Conservation (phyloP, 2,888 invertebrate species). For the Oeneis ivallda region DNA sequence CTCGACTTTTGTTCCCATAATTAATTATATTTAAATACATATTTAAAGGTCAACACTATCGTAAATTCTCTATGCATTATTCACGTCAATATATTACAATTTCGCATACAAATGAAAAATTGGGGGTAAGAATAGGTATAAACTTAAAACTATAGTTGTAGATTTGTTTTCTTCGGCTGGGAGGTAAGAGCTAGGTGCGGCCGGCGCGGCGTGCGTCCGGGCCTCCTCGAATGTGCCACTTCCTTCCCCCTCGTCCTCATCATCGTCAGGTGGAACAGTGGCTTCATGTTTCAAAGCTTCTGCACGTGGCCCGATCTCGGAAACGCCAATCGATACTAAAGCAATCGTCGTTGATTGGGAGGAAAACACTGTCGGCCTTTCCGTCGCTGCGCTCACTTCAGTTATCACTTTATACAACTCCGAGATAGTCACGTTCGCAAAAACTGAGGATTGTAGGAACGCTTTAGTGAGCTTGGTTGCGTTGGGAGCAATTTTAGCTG, state of each 20-base stretch:
- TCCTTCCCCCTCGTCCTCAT: constrained; percentile 72
- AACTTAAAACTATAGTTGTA: constrained; percentile 17
- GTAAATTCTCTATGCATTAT: constrained; percentile 50
- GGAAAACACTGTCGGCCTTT: constrained; percentile 14
- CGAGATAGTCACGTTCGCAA: constrained; percentile 52
- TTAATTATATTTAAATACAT: constrained; percentile 39
- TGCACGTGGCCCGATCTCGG: constrained; percentile 51
- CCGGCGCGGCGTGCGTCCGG: constrained; percentile 61
- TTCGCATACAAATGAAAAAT: constrained; percentile 15
- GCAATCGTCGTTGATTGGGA: constrained; percentile 19
- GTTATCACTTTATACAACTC: constrained; percentile 56
- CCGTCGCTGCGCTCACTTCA: constrained; percentile 13
- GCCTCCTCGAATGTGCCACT: constrained; percentile 66
- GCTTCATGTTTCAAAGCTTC: constrained; percentile 66
- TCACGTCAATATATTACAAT: constrained; percentile 19
- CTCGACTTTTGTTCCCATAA: constrained; percentile 59
- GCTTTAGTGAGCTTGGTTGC: constrained; percentile 50
- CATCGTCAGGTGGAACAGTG: constrained; percentile 70
- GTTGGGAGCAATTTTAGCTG: constrained; percentile 43
- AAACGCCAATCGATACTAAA: constrained; percentile 19
- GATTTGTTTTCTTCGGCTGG: constrained; percentile 66
- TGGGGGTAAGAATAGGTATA: constrained; percentile 24
- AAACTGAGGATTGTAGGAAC: constrained; percentile 56
- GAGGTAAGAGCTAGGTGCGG: constrained; percentile 68
- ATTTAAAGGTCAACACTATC: constrained; percentile 49